Conservation (phyloP, 1,140 invertebrate species). For the Camponotus floridanus region DNA sequence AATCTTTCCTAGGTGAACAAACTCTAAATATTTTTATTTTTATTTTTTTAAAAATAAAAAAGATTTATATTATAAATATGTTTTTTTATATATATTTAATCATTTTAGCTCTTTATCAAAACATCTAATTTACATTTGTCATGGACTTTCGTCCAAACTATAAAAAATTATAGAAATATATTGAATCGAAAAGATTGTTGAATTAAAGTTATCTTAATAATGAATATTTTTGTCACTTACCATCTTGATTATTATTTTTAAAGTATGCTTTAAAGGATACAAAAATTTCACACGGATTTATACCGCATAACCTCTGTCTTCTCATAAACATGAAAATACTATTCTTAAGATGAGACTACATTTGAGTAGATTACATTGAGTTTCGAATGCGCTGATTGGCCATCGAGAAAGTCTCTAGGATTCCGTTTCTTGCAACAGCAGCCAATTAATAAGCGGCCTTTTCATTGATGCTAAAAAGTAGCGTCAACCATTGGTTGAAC, state of each 20-base stretch:
- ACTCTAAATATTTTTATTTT: neutral
- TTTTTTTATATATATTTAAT: neutral
- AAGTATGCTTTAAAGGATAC: neutral
- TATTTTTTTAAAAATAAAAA: neutral
- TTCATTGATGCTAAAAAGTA: no score
- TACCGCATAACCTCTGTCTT: slow-evolving; percentile 18
- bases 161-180: neutral
- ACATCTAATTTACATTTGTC: neutral
- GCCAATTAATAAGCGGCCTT: no score
- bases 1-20: neutral
- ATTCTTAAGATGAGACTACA: no score
- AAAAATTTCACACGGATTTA: slow-evolving; percentile 5
- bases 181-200: neutral
- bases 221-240: slow-evolving; percentile 24
- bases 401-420: no score
- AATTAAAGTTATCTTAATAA: slow-evolving; percentile 1
- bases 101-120: neutral
- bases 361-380: no score
- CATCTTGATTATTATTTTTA: slow-evolving; percentile 34
- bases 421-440: no score
- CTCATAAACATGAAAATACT: no score
- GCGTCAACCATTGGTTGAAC: no score
- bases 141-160: no score
- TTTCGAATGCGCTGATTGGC: no score
- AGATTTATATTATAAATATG: neutral